Conservation (phyloP, 2,113 vertebrate genomes). For the Solea senegalensis region DNA sequence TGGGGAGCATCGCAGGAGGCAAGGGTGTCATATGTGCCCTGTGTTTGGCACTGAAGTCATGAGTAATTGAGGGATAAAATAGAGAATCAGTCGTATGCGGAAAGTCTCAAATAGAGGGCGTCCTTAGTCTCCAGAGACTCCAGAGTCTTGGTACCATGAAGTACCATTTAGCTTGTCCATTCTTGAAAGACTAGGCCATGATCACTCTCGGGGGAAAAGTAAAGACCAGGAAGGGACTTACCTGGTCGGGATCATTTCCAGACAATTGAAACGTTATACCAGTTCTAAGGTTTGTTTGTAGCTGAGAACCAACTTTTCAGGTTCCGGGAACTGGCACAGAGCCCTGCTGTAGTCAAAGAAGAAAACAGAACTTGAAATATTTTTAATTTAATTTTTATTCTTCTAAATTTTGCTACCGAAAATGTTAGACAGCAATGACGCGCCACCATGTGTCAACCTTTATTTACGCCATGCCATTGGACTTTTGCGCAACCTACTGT, state of each 20-base stretch:
- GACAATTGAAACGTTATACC: not conserved
- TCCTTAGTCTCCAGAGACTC: slow-evolving; percentile 51
- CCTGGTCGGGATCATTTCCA: slow-evolving; percentile 16
- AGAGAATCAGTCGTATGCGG: slow-evolving; percentile 48
- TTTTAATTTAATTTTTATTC: too few species aligned
- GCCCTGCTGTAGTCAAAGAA: too few species aligned
- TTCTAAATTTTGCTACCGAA: too few species aligned
- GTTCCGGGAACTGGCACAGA: too few species aligned
- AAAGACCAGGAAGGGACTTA: slow-evolving; percentile 47
- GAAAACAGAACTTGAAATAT: too few species aligned
- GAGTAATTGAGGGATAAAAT: slow-evolving; percentile 67
- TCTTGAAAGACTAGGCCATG: slow-evolving; percentile 67
- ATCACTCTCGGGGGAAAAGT: slow-evolving; percentile 41
- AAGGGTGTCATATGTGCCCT: slow-evolving; percentile 30
- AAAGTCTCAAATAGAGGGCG: slow-evolving; percentile 39
- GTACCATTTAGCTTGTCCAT: slow-evolving; percentile 69
- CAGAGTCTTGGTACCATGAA: slow-evolving; percentile 48
- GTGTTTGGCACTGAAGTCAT: slow-evolving; percentile 43
- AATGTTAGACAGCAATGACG: too few species aligned
- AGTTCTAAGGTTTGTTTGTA: not conserved
- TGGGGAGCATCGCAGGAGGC: slow-evolving; percentile 12
- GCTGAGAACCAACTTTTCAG: too few species aligned
- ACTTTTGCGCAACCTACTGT: too few species aligned
- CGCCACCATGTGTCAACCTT: too few species aligned
- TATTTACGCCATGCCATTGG: too few species aligned